Evolutionary conservation across 2,888 invertebrate genomes (phyloP), one percentile per base, ranked within the genome.

Genomic region (Sclerodermus sp.): DNA sequence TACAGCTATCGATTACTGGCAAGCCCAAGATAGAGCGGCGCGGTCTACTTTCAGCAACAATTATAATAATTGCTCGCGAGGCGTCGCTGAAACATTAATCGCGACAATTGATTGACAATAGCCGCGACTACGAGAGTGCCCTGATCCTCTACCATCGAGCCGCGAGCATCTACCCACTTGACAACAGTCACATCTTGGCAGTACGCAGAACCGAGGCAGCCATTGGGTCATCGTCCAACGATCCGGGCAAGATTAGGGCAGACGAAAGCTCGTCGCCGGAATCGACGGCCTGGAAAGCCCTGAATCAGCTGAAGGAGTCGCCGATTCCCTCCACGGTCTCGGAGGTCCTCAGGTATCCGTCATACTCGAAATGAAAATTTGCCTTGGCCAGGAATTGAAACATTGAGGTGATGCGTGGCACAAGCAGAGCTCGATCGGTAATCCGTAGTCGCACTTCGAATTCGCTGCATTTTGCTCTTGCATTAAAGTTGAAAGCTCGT

Each of bases 81-180:
- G n/a, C n/a, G n/a, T n/a, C n/a, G n/a, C n/a, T n/a, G n/a, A n/a
- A n/a, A n/a, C n/a, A n/a, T n/a, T n/a, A n/a, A n/a, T n/a, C n/a
- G n/a, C n/a, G n/a, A n/a, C n/a, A n/a, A n/a, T n/a, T n/a, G n/a
- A n/a, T n/a, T n/a, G n/a, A n/a, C n/a, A n/a, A 4, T 50, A 74
- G 74, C 44, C 73, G 72, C 2, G 68, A 76, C 62, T 76, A 70
- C 62, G 75, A 76, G 52, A 55, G 67, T 14, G 75, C 75, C 10
- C 55, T 76, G 53, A 65, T 74, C 14, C 55, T 76, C 10, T 74
- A 74, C 54, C 67, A 75, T 46, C 67, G 73, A 41, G 76, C 76
- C 2, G 66, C 70, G 10, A 61, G 45, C 13, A 47, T 64, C 6
- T 67, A 56, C 48, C 73, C 75, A 1, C 64, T 63, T 2, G 71